These are phyloP conservation scores for Drosophila paramelanica DNA, from an alignment of 2,888 invertebrate species.

Conservation along the genomic window DNA sequence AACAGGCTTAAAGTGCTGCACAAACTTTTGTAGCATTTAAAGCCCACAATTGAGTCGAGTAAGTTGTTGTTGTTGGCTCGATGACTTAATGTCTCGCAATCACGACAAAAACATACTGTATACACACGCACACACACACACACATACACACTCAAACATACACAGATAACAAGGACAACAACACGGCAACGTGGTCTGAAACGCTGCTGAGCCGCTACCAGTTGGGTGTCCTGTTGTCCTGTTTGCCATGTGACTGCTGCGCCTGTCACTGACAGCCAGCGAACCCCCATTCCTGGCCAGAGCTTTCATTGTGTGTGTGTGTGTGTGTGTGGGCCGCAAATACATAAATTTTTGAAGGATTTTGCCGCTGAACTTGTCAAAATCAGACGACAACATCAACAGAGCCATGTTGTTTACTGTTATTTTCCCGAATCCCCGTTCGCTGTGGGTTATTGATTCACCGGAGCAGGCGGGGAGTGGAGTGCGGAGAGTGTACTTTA, in stretches of 20 bases:
- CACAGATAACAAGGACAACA: slow-evolving; percentile 29
- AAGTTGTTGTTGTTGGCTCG: slow-evolving; percentile 34
- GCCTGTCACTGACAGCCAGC: slow-evolving; percentile 70
- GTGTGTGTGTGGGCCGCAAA: slow-evolving; percentile 38
- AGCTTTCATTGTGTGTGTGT: slow-evolving; percentile 24
- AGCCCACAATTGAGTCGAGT: slow-evolving; percentile 53
- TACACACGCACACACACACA: slow-evolving; percentile 23
- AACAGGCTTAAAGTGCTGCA: slow-evolving; percentile 52
- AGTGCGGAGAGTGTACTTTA: background rate
- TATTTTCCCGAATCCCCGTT: slow-evolving; percentile 30
- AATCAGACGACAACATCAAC: slow-evolving; percentile 73
- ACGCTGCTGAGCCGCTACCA: slow-evolving; percentile 27
- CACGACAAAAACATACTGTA: slow-evolving; percentile 63
- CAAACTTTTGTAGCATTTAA: slow-evolving; percentile 63
- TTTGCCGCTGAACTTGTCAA: slow-evolving; percentile 84
- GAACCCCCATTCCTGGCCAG: background rate
- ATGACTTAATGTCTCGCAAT: slow-evolving; percentile 78
- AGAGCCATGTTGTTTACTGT: slow-evolving; percentile 50
- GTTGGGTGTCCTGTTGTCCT: slow-evolving; percentile 24
- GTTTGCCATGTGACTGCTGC: slow-evolving; percentile 49
- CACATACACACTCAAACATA: no score
- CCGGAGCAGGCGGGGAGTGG: background rate
- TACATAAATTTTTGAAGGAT: slow-evolving; percentile 83
- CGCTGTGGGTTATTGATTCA: slow-evolving; percentile 70
- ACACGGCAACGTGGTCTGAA: no score